Base-by-base conservation (phyloP, 2,113 vertebrate species). In the Clinocottus analis region DNA sequence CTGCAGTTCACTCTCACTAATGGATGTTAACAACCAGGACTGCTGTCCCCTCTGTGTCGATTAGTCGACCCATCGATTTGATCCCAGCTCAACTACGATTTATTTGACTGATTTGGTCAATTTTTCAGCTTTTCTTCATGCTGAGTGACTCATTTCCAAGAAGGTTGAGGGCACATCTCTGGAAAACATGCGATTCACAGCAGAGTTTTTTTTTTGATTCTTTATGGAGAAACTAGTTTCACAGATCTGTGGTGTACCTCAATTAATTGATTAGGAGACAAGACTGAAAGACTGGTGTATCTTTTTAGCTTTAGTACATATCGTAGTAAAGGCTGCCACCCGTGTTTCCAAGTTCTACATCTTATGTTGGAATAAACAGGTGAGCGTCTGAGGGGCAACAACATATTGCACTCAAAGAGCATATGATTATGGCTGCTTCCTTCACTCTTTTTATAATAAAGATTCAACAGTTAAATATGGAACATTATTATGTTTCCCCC, bases 341-440 rank as follows among this genome's bases (percentile, higher is more conserved):
- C 16, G 39, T 41, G 37, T 64, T 64, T 11, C 5, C 3, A 8
- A 27, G 6, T 5, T 16, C 2, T 23, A 4, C 49, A 53, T n/a
- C 39, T 41, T 4, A 43, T 7, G 62, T 45, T 27, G 43, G 7
- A 45, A 27, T 23, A 19, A 25, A 25, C n/a, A 9, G 37, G 13
- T 19, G 8, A 29, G 3, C 23, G 45, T 19, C 62, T 64, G 61
- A 43, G 61, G 7, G 0, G 3, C 6, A 0, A 31, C 39, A 64
- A 41, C 7, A 2, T 8, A 23, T 43, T 41, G 16, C 33, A 11
- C 11, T 31, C 16, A n/a, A 3, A 7, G 17, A 41, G 33, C 33
- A 41, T 21, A 55, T 41, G 29, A 23, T 61, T 60, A 33, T 45
- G 27, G 62, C 62, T 58, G 63, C 63, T 60, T 53, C 7, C 65